Percentiles rank a stretch among this genome's conserved stretches.
Evolutionary conservation across 2,113 vertebrate species (phyloP).

Genomic region (Microcebus jonahi): DNA sequence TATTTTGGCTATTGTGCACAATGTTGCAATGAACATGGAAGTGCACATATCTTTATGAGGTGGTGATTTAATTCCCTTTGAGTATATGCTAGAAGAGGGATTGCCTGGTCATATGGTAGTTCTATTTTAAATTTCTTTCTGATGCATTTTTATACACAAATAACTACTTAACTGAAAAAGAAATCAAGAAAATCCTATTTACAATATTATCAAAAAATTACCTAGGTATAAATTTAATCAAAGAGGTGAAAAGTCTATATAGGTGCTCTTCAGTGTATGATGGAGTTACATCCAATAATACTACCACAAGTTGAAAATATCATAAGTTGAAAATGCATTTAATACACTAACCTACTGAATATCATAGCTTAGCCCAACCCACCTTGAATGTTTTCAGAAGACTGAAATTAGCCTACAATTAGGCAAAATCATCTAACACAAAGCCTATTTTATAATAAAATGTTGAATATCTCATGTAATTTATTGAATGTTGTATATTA

Average conservation of each 20-base stretch:
- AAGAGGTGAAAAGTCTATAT: not conserved
- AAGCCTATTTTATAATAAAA: not conserved
- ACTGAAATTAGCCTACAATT: not conserved
- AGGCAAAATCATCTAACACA: not conserved
- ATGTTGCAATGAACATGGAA: not conserved
- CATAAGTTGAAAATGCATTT: too few relatives aligned
- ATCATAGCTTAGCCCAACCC: too few relatives aligned
- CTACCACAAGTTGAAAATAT: too few relatives aligned
- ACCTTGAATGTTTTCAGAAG: too few relatives aligned
- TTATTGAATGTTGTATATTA: not conserved
- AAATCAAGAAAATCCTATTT: not conserved
- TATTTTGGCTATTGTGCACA: not conserved
- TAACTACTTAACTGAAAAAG: not conserved
- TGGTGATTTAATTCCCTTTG: not conserved
- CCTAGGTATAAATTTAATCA: not conserved
- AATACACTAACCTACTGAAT: too few relatives aligned
- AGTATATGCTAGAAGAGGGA: not conserved
- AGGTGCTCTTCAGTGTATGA: too few relatives aligned
- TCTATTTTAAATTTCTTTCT: not conserved
- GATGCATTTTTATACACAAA: not conserved
- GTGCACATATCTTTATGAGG: not conserved
- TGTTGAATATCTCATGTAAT: not conserved
- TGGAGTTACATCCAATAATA: too few relatives aligned
- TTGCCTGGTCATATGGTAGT: not conserved
- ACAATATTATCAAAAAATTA: not conserved